Conservation (phyloP, 2,797 vertebrate species). For the Phylloscopus collybita region DNA sequence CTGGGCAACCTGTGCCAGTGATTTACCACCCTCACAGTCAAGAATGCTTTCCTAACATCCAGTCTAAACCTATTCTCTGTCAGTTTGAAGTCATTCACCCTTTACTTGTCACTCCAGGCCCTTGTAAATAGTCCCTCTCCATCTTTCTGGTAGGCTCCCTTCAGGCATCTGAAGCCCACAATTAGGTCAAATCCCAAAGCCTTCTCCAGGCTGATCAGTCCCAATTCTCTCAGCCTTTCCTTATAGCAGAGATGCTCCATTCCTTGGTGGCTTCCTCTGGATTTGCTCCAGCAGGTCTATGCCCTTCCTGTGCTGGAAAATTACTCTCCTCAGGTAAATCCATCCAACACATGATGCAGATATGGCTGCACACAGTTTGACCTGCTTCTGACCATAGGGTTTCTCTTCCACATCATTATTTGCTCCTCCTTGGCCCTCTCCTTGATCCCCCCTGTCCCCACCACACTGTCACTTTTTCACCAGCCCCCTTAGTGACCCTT, state of each 20-base stretch:
- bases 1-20: background rate
- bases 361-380: fast-evolving
- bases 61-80: background rate
- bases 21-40: background rate
- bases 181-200: background rate
- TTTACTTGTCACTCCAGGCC: background rate
- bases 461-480: fast-evolving
- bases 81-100: background rate
- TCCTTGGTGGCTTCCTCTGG: too few relatives aligned
- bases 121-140: background rate
- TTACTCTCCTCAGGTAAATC: background rate
- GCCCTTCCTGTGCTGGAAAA: background rate
- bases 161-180: background rate
- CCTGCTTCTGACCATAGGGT: fast-evolving
- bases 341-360: background rate
- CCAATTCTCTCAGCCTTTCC: background rate
- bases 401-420: background rate
- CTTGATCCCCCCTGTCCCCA: background rate
- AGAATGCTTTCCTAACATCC: background rate
- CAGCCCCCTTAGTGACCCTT: background rate
- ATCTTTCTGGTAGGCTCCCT: background rate
- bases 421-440: background rate
- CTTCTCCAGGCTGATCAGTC: background rate
- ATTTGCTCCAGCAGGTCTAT: background rate
- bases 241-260: too few relatives aligned